phyloP scores from a whole-genome alignment of 1,140 invertebrate genomes.

The Subanguina moxae region DNA sequence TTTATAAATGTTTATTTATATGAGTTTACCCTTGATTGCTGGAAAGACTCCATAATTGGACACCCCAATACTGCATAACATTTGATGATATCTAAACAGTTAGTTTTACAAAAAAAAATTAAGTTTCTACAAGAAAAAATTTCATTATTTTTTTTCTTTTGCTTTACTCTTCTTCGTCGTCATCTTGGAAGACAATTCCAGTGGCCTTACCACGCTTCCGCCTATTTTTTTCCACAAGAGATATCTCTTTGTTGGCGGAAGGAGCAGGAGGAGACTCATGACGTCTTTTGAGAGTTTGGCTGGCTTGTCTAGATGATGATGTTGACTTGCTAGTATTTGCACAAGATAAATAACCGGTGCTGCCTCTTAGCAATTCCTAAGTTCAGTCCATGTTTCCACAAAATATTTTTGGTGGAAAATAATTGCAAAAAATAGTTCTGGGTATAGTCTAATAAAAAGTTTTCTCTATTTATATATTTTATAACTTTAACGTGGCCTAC shows the following conservation, averaged over 20 bases:
- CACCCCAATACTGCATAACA: no score
- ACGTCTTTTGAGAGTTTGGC: not conserved
- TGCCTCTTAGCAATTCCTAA: not conserved
- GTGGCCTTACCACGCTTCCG: conserved; percentile 13
- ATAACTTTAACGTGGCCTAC: no score
- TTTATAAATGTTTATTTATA: not conserved
- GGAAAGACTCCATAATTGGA: not conserved
- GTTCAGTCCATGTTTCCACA: no score
- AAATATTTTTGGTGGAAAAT: no score
- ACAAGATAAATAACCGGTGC: not conserved
- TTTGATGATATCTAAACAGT: no score
- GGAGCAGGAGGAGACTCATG: not conserved
- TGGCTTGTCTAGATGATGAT: not conserved
- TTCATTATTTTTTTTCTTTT: not conserved
- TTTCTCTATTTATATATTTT: no score
- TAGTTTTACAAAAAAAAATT: no score
- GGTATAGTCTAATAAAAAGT: no score
- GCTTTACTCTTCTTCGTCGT: conserved; percentile 10
- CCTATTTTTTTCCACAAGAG: conserved; percentile 7
- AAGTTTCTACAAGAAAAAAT: no score
- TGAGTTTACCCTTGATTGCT: not conserved
- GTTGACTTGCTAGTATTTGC: not conserved
- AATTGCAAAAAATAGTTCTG: no score
- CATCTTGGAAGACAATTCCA: conserved; percentile 13
- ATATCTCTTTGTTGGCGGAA: no score